Base-by-base conservation (phyloP, 2,888 invertebrate genomes). In the Tachystola acroxantha region DNA sequence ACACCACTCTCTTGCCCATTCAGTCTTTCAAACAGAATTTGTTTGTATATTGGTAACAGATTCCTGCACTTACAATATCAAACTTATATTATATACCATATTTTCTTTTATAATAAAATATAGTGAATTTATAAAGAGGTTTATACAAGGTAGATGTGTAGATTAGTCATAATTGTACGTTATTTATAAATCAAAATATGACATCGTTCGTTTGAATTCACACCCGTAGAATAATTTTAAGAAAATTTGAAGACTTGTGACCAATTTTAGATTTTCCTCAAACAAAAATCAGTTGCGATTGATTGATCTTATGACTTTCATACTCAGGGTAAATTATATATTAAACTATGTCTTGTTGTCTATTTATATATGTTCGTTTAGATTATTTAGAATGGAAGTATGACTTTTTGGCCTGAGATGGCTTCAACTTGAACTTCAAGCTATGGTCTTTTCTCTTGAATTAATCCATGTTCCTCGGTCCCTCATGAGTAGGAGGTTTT, bases 111-210 rank as follows among this genome's bases (percentile, higher is more conserved):
- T 48, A 50, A 49, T 48, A 53, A 51, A 55, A 51, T 68, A 75
- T 79, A 75, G 71, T 72, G 72, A 73, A 78, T 80, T 80, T 79
- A 71, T 76, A 71, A 84, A 66, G 85, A 85, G 86, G 86, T 87
- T 85, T 81, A 86, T 85, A 87, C 86, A 86, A 87, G 86, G 86
- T 87, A 87, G 86, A 77, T 61, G 68, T 67, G 80, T 82, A 84
- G 82, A 52, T 61, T 84, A 85, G 84, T 64, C 53, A 64, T 78
- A 77, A 71, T 72, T 67, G 73, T 76, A 78, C 57, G 65, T 71
- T 72, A 60, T 71, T 74, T 69, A 60, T 64, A 73, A 54, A 48
- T 16, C 55, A 53, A 46, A 47, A 55, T 57, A 56, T 50, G 48
- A 54, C 40, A 53, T 50, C 48, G 60, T 64, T 66, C 64, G 52